Base-by-base conservation (phyloP, 2,113 vertebrate genomes). In the Melospiza melodia region DNA sequence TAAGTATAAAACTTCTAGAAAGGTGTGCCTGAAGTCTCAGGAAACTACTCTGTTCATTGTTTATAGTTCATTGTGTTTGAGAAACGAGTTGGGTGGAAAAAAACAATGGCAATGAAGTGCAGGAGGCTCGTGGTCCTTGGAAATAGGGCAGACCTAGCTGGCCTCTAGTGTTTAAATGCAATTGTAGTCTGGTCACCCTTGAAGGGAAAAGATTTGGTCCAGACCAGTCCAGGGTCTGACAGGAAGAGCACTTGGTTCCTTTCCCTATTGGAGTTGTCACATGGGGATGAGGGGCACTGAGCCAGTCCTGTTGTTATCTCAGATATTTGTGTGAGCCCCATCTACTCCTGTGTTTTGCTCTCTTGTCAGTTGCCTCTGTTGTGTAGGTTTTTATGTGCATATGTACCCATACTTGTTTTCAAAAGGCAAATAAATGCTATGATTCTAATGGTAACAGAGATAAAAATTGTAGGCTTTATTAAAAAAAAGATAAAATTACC, bases 21-120 rank as follows among this genome's bases (percentile, higher is more conserved):
- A 81, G 73, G 41, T 74, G n/a, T 62, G 44, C 35, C 63, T 88
- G 79, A 83, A 59, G 52, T 84, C 49, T 94, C 86, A 89, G 86
- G 84, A 92, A 92, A 37, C 72, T 27, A 27, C 41, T 62, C 20
- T 3, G 7, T 67, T 87, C 49, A 25, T 61, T 94, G 79, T 83
- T 95, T 73, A 33, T 66, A 69, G 39, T 0, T 87, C 37, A 72
- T 87, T 75, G 79, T 90, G 46, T 74, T 62, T 74, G 87, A 87
- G 39, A 61, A 89, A 43, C 21, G 43, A 68, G 27, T 48, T 84
- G 55, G 6, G 43, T 81, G 39, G 76, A 61, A 91, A 85, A 91
- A 46, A 68, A 24, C 18, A 57, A 48, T 54, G 61, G 7, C 69
- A 63, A 10, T 55, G 55, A 76, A 85, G 30, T 39, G 37, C 0